Percentiles rank a stretch among this genome's conserved stretches.
Evolutionary conservation across 2,113 vertebrate genomes (phyloP).

Genomic region (Aepyceros melampus): DNA sequence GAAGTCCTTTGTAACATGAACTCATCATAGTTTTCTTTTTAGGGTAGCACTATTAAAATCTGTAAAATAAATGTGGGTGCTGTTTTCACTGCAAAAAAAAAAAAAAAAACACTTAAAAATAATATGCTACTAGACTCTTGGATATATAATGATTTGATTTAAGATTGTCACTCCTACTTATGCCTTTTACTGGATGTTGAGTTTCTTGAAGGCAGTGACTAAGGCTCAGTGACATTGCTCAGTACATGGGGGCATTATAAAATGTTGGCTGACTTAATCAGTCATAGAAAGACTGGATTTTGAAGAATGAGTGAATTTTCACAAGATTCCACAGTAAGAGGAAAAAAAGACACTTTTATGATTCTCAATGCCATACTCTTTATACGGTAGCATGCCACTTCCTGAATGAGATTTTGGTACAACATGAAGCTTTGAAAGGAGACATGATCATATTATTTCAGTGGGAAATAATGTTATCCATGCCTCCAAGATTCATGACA

Average conservation of each 20-base stretch:
- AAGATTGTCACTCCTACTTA: neutral
- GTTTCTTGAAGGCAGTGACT: neutral
- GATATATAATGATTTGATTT: neutral
- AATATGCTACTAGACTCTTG: rapidly evolving
- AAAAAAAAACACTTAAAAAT: too few relatives aligned
- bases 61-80: neutral
- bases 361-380: neutral
- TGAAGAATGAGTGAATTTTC: neutral
- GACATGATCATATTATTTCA: neutral
- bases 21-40: neutral
- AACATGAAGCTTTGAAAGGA: neutral
- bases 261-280: neutral
- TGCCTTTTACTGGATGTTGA: neutral
- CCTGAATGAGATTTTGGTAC: neutral
- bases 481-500: neutral
- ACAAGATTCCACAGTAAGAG: neutral
- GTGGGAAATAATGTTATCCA: neutral
- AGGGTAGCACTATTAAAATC: neutral
- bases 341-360: neutral
- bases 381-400: neutral
- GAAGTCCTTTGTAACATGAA: neutral
- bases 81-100: neutral
- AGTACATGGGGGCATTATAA: too few relatives aligned
- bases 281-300: neutral
- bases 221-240: neutral